These are phyloP conservation scores for Euphonia xanthogaster DNA, from an alignment of 2,797 vertebrate species.

Conservation along the genomic window DNA sequence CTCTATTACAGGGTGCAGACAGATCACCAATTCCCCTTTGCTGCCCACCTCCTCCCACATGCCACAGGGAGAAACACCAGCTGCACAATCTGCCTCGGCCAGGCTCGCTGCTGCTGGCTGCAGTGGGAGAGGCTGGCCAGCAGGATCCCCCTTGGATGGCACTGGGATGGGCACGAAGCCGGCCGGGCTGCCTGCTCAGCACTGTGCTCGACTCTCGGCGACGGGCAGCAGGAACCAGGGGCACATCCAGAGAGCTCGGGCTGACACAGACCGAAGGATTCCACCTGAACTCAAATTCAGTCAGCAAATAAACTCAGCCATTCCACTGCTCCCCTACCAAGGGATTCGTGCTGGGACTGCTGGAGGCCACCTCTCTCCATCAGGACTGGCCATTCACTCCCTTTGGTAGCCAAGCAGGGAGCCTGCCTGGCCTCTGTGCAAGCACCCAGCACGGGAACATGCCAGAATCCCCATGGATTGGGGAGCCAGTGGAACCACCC, in stretches of 20 bases:
- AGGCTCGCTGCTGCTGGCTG: neutral
- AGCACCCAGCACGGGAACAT: accelerated
- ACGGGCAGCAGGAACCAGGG: accelerated
- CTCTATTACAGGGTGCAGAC: neutral
- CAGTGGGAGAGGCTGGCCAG: neutral
- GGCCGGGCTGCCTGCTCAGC: neutral
- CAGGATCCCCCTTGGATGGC: neutral
- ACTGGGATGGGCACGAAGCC: accelerated
- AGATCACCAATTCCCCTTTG: neutral
- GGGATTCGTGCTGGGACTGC: neutral
- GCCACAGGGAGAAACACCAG: neutral
- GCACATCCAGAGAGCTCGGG: neutral
- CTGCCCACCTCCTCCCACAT: neutral
- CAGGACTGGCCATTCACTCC: neutral
- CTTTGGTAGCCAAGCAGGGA: neutral
- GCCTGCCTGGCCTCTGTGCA: neutral
- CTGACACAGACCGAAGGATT: accelerated
- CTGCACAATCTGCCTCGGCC: neutral
- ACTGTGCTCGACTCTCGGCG: too few relatives aligned
- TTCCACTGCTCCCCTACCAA: neutral
- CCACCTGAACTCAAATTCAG: neutral
- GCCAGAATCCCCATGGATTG: neutral
- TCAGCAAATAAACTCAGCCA: neutral
- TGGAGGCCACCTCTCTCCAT: neutral
- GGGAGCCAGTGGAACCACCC: neutral